phyloP scores from a whole-genome alignment of 2,113 vertebrate genomes.

The Myodes glareolus region DNA sequence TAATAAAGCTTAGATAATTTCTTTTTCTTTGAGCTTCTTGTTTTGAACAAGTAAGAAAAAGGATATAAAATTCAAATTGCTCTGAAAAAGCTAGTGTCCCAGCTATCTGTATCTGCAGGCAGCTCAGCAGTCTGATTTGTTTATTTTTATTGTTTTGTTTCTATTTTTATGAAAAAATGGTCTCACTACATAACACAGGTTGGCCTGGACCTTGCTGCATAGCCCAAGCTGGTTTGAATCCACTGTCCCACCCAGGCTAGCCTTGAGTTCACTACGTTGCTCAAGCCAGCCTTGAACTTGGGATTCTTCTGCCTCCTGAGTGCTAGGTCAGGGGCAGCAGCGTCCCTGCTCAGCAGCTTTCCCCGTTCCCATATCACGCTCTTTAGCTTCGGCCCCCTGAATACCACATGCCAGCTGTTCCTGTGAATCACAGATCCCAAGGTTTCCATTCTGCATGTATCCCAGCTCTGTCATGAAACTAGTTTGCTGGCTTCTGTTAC shows the following conservation, averaged over 20 bases:
- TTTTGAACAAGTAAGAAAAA: slow-evolving; percentile 2
- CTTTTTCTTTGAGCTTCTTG: not conserved
- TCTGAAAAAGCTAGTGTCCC: not conserved
- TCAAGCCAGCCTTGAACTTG: not conserved
- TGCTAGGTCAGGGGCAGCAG: not conserved
- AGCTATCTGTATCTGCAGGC: not conserved
- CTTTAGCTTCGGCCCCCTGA: not conserved
- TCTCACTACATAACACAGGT: not conserved
- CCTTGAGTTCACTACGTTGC: not conserved
- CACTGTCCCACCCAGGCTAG: not conserved
- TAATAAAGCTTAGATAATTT: not conserved
- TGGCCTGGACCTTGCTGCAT: not conserved
- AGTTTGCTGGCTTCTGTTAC: not conserved
- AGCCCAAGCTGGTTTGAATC: not conserved
- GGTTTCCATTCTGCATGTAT: not conserved
- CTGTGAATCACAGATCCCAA: not conserved
- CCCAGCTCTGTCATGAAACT: not conserved
- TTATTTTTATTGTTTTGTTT: not conserved
- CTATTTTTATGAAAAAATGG: not conserved
- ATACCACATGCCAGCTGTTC: rapidly evolving
- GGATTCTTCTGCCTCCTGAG: not conserved
- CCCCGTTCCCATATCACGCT: not conserved
- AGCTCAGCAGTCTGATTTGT: not conserved
- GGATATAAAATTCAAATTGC: not conserved
- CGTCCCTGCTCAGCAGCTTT: too few relatives aligned